phyloP scores from a whole-genome alignment of 64 coral and sea anemone genomes.

The Dendrophyllia cribrosa region DNA sequence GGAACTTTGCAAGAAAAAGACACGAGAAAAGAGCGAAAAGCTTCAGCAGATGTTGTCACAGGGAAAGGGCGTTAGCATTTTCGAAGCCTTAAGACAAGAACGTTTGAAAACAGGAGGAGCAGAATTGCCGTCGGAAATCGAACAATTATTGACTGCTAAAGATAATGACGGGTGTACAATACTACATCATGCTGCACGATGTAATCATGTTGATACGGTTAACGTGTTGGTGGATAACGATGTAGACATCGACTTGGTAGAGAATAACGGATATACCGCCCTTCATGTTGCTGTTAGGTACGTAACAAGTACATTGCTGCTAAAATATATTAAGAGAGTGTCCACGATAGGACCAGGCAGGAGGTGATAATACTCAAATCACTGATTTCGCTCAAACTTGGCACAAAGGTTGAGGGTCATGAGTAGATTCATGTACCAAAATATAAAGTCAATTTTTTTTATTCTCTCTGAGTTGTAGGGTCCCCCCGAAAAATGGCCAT shows the following conservation, averaged over 20 bases:
- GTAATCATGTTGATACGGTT: not conserved
- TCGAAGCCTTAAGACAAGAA: not conserved
- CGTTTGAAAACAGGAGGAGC: not conserved
- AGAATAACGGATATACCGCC: constrained; percentile 13
- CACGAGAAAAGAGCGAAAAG: not conserved
- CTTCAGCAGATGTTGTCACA: constrained; percentile 7
- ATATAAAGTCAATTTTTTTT: no score
- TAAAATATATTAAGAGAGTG: not conserved
- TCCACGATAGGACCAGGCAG: no score
- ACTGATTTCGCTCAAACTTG: no score
- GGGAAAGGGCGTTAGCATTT: constrained; percentile 21
- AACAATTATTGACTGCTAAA: not conserved
- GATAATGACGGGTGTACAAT: constrained; percentile 4
- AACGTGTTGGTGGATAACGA: not conserved
- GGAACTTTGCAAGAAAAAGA: not conserved
- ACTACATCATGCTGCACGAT: constrained; percentile 35
- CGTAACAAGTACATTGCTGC: not conserved
- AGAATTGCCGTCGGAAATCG: not conserved
- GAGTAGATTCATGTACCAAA: no score
- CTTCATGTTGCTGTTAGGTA: constrained; percentile 46
- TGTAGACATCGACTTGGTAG: not conserved
- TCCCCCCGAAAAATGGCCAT: no score
- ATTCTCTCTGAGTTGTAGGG: no score
- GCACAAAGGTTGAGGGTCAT: no score
- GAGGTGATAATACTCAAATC: no score